Conservation (phyloP, 2,797 vertebrate species). For the Eleutherodactylus coqui region DNA sequence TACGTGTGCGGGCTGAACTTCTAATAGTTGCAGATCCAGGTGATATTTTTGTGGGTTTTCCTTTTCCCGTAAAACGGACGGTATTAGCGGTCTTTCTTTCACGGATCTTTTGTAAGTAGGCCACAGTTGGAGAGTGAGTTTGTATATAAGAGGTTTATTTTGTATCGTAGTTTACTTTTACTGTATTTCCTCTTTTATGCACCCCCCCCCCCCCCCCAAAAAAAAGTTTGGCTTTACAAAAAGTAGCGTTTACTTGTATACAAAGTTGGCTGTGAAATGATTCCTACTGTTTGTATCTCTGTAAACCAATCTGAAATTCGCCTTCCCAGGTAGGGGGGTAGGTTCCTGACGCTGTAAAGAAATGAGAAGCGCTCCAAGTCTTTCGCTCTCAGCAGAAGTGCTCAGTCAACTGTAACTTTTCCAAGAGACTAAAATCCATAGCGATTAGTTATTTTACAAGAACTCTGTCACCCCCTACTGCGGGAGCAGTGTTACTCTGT, state of each 20-base stretch:
- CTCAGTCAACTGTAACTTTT: conserved; percentile 31
- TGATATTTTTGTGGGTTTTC: conserved; percentile 16
- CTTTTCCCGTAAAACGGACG: not conserved
- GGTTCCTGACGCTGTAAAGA: not conserved
- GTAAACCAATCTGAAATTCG: not conserved
- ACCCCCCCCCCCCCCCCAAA: too few relatives aligned
- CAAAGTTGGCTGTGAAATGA: conserved; percentile 24
- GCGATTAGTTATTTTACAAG: conserved; percentile 47
- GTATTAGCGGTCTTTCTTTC: not conserved
- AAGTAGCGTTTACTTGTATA: conserved; percentile 8
- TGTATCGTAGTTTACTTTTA: conserved; percentile 18
- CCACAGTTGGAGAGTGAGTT: not conserved
- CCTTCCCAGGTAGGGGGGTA: conserved; percentile 1
- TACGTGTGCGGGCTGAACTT: not conserved
- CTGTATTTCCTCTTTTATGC: not conserved
- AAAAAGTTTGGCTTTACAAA: conserved; percentile 15
- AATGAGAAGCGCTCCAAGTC: not conserved
- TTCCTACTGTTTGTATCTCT: conserved; percentile 16
- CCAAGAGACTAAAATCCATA: conserved; percentile 37
- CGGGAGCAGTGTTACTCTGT: conserved; percentile 1
- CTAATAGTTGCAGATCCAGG: not conserved
- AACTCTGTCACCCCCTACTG: conserved; percentile 18
- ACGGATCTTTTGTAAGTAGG: not conserved
- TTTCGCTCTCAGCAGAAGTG: conserved; percentile 8
- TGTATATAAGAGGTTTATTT: conserved; percentile 50